Evolutionary conservation across 1,140 invertebrate genomes (phyloP).

Genomic region (Asobara japonica): DNA sequence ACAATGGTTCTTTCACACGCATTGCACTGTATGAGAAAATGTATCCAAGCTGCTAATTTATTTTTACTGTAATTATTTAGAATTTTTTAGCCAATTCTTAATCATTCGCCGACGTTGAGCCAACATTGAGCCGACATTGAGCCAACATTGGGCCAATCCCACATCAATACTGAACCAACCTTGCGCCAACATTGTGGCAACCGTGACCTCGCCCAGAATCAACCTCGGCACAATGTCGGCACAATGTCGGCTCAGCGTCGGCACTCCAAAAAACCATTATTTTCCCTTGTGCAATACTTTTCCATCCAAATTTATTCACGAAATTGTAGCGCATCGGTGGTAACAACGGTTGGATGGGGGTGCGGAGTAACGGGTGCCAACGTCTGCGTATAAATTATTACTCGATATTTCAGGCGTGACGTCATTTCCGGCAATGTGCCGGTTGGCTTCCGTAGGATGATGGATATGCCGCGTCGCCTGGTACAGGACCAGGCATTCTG

Average conservation of each 20-base stretch:
- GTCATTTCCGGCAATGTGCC: constrained; percentile 64
- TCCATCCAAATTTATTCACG: background rate
- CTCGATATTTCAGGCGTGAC: constrained; percentile 62
- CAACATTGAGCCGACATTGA: too few species aligned
- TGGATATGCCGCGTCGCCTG: constrained; percentile 45
- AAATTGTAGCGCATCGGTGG: constrained; percentile 5
- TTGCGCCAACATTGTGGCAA: too few species aligned
- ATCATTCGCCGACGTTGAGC: too few species aligned
- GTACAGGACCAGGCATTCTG: constrained; percentile 23
- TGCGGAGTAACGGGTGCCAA: constrained; percentile 45
- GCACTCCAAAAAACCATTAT: background rate
- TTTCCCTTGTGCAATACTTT: background rate
- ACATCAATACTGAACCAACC: too few species aligned
- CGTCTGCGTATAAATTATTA: constrained; percentile 64
- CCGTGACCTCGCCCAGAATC: too few species aligned
- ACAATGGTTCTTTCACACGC: background rate
- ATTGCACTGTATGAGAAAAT: too few species aligned
- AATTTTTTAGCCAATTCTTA: too few species aligned
- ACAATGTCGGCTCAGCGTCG: background rate
- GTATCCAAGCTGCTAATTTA: too few species aligned
- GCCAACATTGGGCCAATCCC: too few species aligned
- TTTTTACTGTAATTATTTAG: too few species aligned
- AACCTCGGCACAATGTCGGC: too few species aligned
- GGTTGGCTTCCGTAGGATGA: constrained; percentile 60
- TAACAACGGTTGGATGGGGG: background rate